Percentiles rank a stretch among this genome's conserved stretches.
phyloP scores from a whole-genome alignment of 2,113 vertebrate genomes.

The Merops nubicus region DNA sequence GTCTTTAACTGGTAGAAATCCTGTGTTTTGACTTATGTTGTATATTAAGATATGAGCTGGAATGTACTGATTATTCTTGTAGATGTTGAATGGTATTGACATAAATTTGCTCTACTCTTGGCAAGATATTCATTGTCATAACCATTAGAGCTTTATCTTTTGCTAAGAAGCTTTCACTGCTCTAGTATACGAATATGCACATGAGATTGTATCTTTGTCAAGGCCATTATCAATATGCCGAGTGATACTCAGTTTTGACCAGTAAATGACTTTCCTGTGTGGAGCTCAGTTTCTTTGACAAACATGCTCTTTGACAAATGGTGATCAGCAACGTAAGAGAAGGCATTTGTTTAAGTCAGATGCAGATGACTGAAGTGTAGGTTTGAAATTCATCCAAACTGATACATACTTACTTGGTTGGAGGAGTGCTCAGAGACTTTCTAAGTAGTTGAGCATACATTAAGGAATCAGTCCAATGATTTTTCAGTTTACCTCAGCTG shows the following conservation, averaged over 20 bases:
- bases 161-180: neutral
- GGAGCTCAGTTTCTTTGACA: neutral
- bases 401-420: neutral
- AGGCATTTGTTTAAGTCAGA: neutral
- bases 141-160: neutral
- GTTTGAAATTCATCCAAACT: neutral
- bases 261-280: neutral
- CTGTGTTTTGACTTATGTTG: neutral
- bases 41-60: neutral
- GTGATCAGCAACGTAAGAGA: neutral
- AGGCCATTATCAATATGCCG: neutral
- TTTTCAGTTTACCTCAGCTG: neutral
- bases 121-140: neutral
- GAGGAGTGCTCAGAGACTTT: neutral
- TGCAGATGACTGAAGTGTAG: neutral
- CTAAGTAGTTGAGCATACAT: neutral
- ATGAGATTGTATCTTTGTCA: neutral
- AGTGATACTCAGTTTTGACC: neutral
- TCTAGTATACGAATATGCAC: neutral
- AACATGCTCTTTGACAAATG: neutral
- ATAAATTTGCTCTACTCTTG: neutral
- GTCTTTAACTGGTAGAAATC: neutral
- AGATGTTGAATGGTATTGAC: neutral
- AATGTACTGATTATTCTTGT: neutral
- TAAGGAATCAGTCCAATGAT: neutral